These are phyloP conservation scores for Andrena dorsata DNA, from an alignment of 2,888 invertebrate genomes.

Conservation along the genomic window DNA sequence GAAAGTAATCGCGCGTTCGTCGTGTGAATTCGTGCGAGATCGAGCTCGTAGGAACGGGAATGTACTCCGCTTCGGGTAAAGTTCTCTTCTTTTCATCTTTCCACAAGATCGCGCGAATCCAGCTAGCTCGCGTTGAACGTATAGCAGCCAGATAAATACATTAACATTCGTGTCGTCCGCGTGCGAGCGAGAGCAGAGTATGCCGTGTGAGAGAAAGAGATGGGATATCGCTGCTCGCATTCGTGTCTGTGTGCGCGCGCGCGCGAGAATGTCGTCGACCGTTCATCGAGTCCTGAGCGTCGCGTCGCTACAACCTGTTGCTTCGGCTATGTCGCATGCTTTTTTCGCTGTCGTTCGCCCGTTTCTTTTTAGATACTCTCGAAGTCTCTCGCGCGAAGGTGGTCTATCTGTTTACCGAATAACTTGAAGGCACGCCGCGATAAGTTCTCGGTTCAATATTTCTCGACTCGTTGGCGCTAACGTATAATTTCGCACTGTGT, in stretches of 20 bases:
- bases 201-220: conserved; percentile 10
- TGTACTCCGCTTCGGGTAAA: conserved; percentile 9
- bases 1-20: neutral
- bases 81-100: conserved; percentile 3
- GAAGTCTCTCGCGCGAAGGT: conserved; percentile 1
- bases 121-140: conserved; percentile 7
- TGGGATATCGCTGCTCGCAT: conserved; percentile 2
- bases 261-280: conserved; percentile 69
- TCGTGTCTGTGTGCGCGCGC: conserved; percentile 46
- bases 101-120: neutral
- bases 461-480: neutral
- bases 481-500: neutral
- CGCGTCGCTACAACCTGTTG: conserved; percentile 72
- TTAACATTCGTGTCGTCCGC: conserved; percentile 10
- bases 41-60: neutral
- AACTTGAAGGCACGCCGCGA: conserved; percentile 16
- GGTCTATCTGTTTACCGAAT: neutral
- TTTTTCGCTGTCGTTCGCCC: conserved; percentile 25
- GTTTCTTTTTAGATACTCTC: conserved; percentile 2
- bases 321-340: conserved; percentile 46
- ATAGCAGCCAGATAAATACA: conserved; percentile 31
- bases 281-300: conserved; percentile 63
- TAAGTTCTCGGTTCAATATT: neutral
- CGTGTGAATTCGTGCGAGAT: conserved; percentile 4
- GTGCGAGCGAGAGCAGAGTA: conserved; percentile 25